Conservation (phyloP, 92 coral and sea anemone species). For the Zoanthus solanderi region DNA sequence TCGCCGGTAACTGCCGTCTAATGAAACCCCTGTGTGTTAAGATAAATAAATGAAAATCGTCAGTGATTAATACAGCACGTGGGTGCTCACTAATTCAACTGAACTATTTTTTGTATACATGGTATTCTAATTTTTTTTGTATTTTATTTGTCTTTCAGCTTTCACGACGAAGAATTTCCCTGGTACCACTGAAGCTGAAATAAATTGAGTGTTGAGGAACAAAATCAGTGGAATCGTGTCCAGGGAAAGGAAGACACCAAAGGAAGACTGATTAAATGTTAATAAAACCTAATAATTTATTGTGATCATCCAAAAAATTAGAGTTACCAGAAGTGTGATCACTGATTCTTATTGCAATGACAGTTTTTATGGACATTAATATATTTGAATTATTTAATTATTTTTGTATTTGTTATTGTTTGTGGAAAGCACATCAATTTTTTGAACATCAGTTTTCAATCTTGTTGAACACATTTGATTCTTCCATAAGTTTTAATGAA, state of each 20-base stretch:
- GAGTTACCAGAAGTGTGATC: conserved; percentile 13
- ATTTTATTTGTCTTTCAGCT: conserved; percentile 10
- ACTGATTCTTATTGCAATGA: conserved; percentile 13
- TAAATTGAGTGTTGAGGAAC: conserved; percentile 12
- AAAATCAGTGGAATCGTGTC: conserved; percentile 27
- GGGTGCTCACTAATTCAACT: conserved; percentile 11
- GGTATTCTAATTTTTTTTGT: neutral
- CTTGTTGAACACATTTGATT: conserved; percentile 14
- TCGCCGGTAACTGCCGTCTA: neutral
- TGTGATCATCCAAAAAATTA: conserved; percentile 7
- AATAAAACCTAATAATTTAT: neutral
- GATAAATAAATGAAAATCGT: no score
- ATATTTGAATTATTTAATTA: conserved; percentile 1
- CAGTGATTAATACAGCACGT: neutral
- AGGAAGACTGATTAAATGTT: neutral
- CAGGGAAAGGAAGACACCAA: conserved; percentile 9
- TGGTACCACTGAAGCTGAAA: conserved; percentile 4
- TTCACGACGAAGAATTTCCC: conserved; percentile 20
- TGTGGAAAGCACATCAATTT: neutral
- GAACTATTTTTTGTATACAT: neutral
- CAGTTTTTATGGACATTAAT: neutral
- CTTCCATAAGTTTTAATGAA: conserved; percentile 17
- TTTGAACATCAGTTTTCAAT: conserved; percentile 17
- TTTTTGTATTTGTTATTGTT: conserved; percentile 10
- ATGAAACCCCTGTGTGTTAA: neutral